These are phyloP conservation scores for Philopotamus ludificatus DNA, from an alignment of 1,140 invertebrate genomes.

Conservation along the genomic window DNA sequence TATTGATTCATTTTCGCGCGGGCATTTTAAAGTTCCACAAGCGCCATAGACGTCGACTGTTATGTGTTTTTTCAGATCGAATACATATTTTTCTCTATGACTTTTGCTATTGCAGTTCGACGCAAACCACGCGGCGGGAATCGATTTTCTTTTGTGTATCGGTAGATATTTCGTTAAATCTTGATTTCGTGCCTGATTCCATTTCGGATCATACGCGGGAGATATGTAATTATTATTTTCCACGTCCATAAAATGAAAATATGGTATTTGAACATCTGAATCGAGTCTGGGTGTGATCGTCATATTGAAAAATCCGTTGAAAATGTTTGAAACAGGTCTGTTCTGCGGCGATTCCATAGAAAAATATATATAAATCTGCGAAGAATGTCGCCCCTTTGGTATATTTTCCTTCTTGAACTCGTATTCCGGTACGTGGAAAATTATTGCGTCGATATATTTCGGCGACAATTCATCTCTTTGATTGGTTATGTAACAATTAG, in stretches of 20 bases:
- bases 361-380: slow-evolving; percentile 33
- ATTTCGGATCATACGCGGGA: slow-evolving; percentile 29
- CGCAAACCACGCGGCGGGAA: slow-evolving; percentile 60
- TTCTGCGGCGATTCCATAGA: slow-evolving; percentile 44
- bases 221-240: slow-evolving; percentile 42
- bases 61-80: slow-evolving; percentile 58
- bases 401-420: slow-evolving; percentile 33
- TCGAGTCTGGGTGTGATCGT: slow-evolving; percentile 63
- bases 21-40: slow-evolving; percentile 53
- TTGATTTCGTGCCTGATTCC: slow-evolving; percentile 1
- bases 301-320: slow-evolving; percentile 55
- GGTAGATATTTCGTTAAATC: neutral
- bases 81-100: slow-evolving; percentile 56
- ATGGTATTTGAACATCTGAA: slow-evolving; percentile 63
- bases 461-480: slow-evolving; percentile 26
- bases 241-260: slow-evolving; percentile 51
- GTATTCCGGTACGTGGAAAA: slow-evolving; percentile 47
- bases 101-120: slow-evolving; percentile 62
- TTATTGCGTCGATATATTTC: slow-evolving; percentile 48
- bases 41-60: slow-evolving; percentile 67
- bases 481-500: slow-evolving; percentile 29
- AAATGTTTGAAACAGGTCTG: slow-evolving; percentile 42
- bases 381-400: neutral
- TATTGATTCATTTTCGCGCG: slow-evolving; percentile 42
- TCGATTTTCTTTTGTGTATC: slow-evolving; percentile 45